These are phyloP conservation scores for Parauchenoglanis punctatus DNA, from an alignment of 2,797 vertebrate genomes.

Conservation along the genomic window DNA sequence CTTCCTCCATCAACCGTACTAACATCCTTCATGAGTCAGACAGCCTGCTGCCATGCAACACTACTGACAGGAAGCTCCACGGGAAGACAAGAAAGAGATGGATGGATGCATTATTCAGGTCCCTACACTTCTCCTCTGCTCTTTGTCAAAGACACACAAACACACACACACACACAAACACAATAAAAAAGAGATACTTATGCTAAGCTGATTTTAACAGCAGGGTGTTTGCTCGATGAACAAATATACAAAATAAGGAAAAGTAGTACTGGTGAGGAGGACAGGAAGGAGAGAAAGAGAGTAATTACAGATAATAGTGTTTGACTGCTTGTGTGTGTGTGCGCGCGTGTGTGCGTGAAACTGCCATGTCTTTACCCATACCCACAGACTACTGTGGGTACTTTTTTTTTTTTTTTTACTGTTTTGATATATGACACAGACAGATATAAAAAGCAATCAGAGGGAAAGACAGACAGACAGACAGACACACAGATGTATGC, in stretches of 20 bases:
- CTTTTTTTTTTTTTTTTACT: background rate
- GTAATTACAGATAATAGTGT: background rate
- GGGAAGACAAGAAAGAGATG: constrained; percentile 11
- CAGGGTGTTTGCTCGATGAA: background rate
- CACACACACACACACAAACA: background rate
- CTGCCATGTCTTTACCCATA: background rate
- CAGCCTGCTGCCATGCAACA: background rate
- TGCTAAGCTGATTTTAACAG: background rate
- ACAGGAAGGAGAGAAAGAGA: background rate
- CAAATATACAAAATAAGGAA: background rate
- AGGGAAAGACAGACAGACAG: background rate
- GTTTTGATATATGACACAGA: background rate
- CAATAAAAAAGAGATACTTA: background rate
- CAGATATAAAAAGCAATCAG: background rate
- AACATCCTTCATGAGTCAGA: constrained; percentile 30
- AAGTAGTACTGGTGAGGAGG: background rate
- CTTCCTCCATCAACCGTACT: constrained; percentile 1
- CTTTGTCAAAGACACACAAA: background rate
- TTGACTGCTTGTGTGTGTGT: background rate
- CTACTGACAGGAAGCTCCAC: constrained; percentile 19
- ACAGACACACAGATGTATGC: background rate
- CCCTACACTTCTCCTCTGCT: background rate
- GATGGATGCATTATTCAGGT: constrained; percentile 38
- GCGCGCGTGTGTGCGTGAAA: background rate
- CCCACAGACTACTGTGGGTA: background rate